Conservation (phyloP, 2,797 vertebrate species). For the Staurois parvus region DNA sequence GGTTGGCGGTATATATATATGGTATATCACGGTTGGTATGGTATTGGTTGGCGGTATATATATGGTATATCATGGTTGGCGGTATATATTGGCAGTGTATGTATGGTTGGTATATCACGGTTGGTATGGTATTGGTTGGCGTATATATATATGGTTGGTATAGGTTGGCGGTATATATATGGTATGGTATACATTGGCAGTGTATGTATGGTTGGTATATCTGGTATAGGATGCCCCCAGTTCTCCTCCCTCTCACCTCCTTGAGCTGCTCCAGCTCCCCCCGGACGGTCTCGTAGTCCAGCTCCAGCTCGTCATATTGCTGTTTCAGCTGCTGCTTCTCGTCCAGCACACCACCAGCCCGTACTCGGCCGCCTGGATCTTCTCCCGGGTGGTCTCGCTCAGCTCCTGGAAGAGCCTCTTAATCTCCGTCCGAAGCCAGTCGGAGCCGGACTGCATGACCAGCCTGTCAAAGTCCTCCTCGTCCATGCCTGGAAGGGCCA, state of each 20-base stretch:
- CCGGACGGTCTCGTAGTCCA: constrained; percentile 88
- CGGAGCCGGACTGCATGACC: constrained; percentile 88
- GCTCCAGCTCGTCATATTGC: constrained; percentile 91
- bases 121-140: no score
- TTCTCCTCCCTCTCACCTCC: constrained; percentile 79
- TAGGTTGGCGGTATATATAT: no score
- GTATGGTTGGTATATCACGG: no score
- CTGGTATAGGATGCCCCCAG: no score
- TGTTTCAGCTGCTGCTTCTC: constrained; percentile 96
- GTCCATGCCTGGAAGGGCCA: constrained; percentile 78
- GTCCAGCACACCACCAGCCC: constrained; percentile 96
- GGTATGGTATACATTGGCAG: no score
- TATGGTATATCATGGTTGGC: no score
- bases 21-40: no score
- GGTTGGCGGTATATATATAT: no score
- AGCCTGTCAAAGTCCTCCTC: constrained; percentile 85
- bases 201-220: no score
- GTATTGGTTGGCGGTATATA: no score
- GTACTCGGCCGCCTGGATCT: constrained; percentile 98
- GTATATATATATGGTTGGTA: no score
- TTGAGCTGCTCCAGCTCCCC: constrained; percentile 93
- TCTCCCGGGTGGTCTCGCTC: constrained; percentile 91
- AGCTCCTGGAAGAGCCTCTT: constrained; percentile 90
- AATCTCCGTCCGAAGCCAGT: constrained; percentile 88
- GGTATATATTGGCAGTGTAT: no score